These are phyloP conservation scores for Zalophus californianus DNA, from an alignment of 2,797 vertebrate genomes.

Conservation along the genomic window DNA sequence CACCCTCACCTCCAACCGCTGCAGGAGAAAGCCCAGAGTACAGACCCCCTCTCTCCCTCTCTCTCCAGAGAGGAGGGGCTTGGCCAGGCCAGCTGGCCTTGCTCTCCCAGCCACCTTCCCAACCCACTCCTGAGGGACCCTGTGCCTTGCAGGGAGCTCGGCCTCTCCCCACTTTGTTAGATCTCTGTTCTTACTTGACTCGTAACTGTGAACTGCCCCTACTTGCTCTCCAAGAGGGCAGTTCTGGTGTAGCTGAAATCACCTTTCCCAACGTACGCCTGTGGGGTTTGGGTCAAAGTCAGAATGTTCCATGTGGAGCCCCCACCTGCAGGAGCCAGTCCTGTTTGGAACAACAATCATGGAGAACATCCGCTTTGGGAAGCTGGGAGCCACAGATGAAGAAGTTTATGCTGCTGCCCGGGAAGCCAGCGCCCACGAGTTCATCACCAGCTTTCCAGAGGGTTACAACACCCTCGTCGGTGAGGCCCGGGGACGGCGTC, in stretches of 20 bases:
- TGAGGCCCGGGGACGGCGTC: constrained; percentile 78
- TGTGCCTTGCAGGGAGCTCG: fast-evolving
- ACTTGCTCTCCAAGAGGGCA: neutral
- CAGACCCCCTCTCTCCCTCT: neutral
- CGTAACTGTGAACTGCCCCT: neutral
- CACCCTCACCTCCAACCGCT: neutral
- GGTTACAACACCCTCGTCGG: constrained; percentile 95
- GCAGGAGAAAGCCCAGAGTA: neutral
- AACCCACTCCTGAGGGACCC: neutral
- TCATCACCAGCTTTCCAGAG: constrained; percentile 94
- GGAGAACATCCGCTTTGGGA: constrained; percentile 98
- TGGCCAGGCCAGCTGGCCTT: neutral
- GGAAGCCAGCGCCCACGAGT: constrained; percentile 94
- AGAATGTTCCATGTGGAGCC: neutral
- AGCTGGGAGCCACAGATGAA: constrained; percentile 91
- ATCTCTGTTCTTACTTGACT: neutral
- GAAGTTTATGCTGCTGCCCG: constrained; percentile 93
- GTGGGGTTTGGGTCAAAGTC: neutral
- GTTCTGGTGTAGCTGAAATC: neutral
- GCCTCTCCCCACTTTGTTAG: neutral
- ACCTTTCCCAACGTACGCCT: neutral
- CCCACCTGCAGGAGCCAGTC: constrained; percentile 92
- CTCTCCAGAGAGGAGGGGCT: neutral
- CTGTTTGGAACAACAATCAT: constrained; percentile 95
- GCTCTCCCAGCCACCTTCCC: neutral